A percentile compares a stretch with the other conserved stretches of the same genome.
Conservation (phyloP, 2,797 vertebrate genomes). For the Amblyraja radiata region DNA sequence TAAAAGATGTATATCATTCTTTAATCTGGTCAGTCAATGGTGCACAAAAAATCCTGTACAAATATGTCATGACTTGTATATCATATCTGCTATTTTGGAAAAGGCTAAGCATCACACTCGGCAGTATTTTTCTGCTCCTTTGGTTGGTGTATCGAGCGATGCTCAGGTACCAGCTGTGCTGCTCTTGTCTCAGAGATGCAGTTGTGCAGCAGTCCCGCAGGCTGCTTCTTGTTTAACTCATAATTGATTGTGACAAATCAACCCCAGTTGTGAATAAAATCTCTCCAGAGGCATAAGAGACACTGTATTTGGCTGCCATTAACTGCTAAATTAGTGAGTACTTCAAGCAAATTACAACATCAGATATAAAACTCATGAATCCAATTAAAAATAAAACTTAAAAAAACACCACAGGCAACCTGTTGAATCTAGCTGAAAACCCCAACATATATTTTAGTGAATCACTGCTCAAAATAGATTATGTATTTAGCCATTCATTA, state of each 20-base stretch:
- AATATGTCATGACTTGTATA: not conserved
- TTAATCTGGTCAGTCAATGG: not conserved
- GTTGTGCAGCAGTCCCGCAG: conserved; percentile 42
- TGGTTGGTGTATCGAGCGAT: not conserved
- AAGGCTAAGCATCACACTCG: not conserved
- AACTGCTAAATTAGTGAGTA: conserved; percentile 50
- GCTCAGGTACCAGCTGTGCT: conserved; percentile 46
- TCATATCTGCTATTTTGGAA: not conserved
- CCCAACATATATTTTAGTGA: conserved; percentile 28
- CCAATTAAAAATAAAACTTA: conserved; percentile 40
- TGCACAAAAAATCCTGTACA: not conserved
- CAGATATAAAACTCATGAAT: conserved; percentile 40
- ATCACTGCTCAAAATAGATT: conserved; percentile 47
- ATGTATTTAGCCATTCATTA: conserved; percentile 57
- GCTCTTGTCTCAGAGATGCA: conserved; percentile 40
- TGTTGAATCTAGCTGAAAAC: conserved; percentile 33
- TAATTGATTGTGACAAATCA: conserved; percentile 54
- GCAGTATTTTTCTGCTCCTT: not conserved
- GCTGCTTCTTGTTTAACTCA: conserved; percentile 54
- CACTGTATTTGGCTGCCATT: conserved; percentile 48
- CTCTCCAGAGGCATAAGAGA: conserved; percentile 53
- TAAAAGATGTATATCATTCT: not conserved
- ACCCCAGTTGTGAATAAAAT: conserved; percentile 48
- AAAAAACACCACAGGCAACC: not conserved
- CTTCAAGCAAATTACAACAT: conserved; percentile 46